A percentile compares a stretch with the other conserved stretches of the same genome.
Conservation (phyloP, 2,113 vertebrate genomes). For the Noctilio leporinus region DNA sequence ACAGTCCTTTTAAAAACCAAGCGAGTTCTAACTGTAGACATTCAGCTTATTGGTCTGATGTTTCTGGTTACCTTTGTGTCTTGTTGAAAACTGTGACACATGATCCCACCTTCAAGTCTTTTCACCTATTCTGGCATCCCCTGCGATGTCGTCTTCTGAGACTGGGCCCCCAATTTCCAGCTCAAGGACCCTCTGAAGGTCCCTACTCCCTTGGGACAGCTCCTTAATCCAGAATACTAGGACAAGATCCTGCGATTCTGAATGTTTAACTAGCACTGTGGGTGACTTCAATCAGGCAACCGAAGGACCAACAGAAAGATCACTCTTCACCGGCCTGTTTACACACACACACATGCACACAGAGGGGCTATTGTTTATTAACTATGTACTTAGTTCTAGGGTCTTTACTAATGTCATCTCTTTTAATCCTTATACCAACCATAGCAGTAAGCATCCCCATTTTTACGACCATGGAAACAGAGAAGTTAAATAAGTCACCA, state of each 20-base stretch:
- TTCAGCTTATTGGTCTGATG: neutral
- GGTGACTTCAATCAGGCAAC: neutral
- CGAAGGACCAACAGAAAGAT: neutral
- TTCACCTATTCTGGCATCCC: neutral
- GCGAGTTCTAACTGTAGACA: neutral
- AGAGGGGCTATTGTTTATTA: neutral
- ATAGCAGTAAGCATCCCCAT: neutral
- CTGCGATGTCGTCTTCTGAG: neutral
- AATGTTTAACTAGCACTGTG: neutral
- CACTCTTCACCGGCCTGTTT: neutral
- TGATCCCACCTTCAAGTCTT: neutral
- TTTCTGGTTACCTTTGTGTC: neutral
- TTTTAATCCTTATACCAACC: neutral
- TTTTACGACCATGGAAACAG: neutral
- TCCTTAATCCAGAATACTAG: neutral
- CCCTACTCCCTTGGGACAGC: neutral
- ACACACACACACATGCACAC: neutral
- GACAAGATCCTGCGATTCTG: neutral
- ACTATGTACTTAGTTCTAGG: neutral
- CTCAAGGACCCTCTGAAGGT: neutral
- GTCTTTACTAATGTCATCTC: neutral
- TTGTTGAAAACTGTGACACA: neutral
- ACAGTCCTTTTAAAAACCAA: neutral
- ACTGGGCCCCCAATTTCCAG: neutral
- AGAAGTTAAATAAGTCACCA: neutral